A percentile compares a stretch with the other conserved stretches of the same genome.
Evolutionary conservation across 1,140 invertebrate genomes (phyloP).

Genomic region (Drosophila quadrilineata): DNA sequence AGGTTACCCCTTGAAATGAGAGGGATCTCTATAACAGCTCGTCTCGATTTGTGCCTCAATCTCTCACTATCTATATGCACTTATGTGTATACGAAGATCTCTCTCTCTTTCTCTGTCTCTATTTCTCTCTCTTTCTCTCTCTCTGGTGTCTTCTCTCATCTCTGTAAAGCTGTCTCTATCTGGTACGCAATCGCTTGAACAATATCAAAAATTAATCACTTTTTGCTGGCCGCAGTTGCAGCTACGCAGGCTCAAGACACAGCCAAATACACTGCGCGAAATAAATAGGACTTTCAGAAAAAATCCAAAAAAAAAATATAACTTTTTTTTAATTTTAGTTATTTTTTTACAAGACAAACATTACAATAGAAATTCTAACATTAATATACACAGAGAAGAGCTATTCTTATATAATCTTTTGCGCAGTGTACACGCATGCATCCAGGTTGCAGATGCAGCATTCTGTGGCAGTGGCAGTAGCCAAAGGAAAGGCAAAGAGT

Average conservation of each 20-base stretch:
- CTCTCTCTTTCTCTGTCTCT: background rate
- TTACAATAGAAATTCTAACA: too few species aligned
- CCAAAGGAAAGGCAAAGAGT: too few species aligned
- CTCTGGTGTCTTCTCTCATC: background rate
- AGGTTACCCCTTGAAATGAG: conserved; percentile 1
- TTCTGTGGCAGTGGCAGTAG: background rate
- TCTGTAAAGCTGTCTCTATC: background rate
- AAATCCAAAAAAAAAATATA: too few species aligned
- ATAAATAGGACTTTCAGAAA: conserved; percentile 19
- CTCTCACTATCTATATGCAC: too few species aligned
- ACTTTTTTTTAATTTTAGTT: too few species aligned
- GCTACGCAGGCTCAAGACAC: conserved; percentile 60
- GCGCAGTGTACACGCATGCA: too few species aligned
- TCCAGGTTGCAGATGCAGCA: background rate
- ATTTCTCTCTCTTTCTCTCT: background rate
- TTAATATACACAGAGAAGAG: too few species aligned
- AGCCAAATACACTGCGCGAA: conserved; percentile 11
- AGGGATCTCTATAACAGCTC: too few species aligned
- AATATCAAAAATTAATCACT: conserved; percentile 80
- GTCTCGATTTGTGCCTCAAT: too few species aligned
- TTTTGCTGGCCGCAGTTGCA: conserved; percentile 59
- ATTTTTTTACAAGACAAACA: too few species aligned
- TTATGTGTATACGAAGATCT: too few species aligned
- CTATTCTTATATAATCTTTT: too few species aligned
- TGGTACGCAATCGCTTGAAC: conserved; percentile 57